Base-by-base conservation (phyloP, 2,797 vertebrate species). In the Heliangelus exortis region DNA sequence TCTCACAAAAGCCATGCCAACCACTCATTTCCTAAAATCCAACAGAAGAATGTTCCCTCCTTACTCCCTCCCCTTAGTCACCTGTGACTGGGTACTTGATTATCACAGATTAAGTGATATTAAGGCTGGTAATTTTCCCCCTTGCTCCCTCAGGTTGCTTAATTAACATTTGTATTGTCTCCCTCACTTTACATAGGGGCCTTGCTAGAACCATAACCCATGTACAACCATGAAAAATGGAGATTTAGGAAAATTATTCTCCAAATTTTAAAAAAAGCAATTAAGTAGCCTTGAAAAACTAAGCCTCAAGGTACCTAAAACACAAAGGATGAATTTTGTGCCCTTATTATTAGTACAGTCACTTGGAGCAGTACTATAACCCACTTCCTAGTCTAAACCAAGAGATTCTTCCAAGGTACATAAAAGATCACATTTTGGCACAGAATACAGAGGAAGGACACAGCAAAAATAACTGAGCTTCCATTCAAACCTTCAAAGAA, bases 401-500 rank as follows among this genome's bases (percentile, higher is more conserved):
- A 55, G 53, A 55, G 53, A n/a, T n/a, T 55, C 31, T n/a, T 55
- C 53, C 18, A 20, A 20, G 13, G 21, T 82, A 28, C 67, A 55
- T 53, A 71, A 29, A 93, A 94, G 28, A 80, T 63, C 54, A 79
- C 43, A 61, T 78, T 96, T 90, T 81, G 34, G 73, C 67, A 92
- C 1, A 48, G 85, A 94, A 88, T 28, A 88, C 58, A 79, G 34
- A 76, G 23, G 15, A 62, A 20, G 47, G 53, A 25, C 33, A 66
- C 19, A 47, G 48, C 34, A 94, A 96, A 97, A 96, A 93, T 54
- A 96, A 63, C 62, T 73, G 92, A 81, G 63, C 53, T 92, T 95
- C 75, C 71, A 87, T 86, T 93, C 15, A 89, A 88, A 95, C 74
- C 73, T 95, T 97, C 95, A 96, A 13, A 96, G 88, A 96, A 91